Percentiles rank a stretch among this genome's conserved stretches.
Evolutionary conservation across 30 jellyfish, hydroid and myxozoan species (phyloP).

Genomic region (Turritopsis rubra): DNA sequence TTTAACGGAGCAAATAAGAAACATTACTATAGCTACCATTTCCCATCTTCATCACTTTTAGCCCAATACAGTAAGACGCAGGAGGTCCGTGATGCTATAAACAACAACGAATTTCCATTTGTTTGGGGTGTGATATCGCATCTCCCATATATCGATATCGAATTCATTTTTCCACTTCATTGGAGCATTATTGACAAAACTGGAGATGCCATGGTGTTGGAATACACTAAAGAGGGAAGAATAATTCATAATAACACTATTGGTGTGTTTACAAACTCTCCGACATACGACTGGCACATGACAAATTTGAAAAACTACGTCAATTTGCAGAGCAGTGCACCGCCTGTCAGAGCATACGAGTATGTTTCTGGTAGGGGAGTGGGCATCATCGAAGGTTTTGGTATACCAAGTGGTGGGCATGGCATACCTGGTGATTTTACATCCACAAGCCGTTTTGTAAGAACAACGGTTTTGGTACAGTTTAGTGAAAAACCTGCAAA

Average conservation of each 20-base stretch:
- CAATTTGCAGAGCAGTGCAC: not conserved
- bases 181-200: too few species aligned
- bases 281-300: too few species aligned
- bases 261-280: too few species aligned
- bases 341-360: not conserved
- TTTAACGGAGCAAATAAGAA: too few species aligned
- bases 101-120: not conserved
- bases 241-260: too few species aligned
- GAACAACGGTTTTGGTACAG: not conserved
- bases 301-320: too few species aligned
- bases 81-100: not conserved
- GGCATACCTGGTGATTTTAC: constrained; percentile 1
- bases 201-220: too few species aligned
- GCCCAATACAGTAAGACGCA: not conserved
- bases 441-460: not conserved
- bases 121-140: not conserved
- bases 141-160: not conserved
- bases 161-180: not conserved
- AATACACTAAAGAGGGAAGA: too few species aligned
- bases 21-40: too few species aligned
- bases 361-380: not conserved
- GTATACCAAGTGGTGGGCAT: not conserved
- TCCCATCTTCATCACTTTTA: too few species aligned
- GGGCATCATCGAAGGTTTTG: not conserved
- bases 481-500: not conserved